Evolutionary conservation across 2,113 vertebrate genomes (phyloP).

Genomic region (Myotis brandtii): DNA sequence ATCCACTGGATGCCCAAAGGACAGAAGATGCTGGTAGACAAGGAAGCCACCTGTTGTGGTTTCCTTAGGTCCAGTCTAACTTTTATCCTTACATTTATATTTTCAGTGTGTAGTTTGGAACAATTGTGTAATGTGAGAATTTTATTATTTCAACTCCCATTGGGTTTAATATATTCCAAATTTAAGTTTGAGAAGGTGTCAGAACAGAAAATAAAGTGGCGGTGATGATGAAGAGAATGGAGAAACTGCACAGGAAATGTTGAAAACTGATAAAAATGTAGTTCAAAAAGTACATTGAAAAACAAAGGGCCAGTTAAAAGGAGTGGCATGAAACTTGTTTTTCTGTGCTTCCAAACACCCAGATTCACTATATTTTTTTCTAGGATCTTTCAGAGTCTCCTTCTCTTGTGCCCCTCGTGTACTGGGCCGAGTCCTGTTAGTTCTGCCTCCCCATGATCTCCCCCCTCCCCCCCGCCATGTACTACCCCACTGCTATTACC

Average conservation of each 20-base stretch:
- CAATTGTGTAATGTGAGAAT: neutral
- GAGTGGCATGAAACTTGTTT: neutral
- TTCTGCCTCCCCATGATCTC: neutral
- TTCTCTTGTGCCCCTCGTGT: neutral
- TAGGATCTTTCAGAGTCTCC: neutral
- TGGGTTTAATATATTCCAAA: neutral
- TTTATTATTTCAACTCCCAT: conserved; percentile 44
- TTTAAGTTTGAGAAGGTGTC: conserved; percentile 48
- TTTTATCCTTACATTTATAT: neutral
- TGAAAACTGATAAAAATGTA: neutral
- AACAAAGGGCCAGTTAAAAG: neutral
- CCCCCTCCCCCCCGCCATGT: neutral
- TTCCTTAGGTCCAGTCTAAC: neutral
- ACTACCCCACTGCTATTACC: neutral
- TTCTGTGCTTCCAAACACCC: neutral
- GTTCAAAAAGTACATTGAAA: neutral
- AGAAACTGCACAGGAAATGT: neutral
- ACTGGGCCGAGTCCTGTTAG: neutral
- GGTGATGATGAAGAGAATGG: neutral
- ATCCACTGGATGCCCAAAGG: neutral
- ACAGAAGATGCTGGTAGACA: neutral
- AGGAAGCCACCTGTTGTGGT: neutral
- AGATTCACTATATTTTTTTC: neutral
- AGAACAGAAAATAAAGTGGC: neutral
- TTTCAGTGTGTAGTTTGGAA: neutral